Evolutionary conservation across 2,113 vertebrate species (phyloP).

Genomic region (Asarcornis scutulata): DNA sequence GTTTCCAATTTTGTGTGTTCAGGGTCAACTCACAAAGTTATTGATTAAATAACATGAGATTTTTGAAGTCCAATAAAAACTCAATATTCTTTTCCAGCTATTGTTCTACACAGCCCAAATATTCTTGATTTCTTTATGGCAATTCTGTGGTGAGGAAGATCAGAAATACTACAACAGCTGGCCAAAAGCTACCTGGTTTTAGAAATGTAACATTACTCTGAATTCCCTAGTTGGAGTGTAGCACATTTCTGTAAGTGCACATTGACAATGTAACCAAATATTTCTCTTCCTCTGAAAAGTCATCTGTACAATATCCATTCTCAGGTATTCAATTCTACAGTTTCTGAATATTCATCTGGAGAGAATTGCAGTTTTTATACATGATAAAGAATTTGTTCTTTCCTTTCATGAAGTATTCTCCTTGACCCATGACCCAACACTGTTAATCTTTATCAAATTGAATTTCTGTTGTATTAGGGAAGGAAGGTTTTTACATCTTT

Average conservation of each 20-base stretch:
- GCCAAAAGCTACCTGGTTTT: not conserved
- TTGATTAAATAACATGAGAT: not conserved
- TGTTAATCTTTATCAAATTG: not conserved
- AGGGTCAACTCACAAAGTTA: not conserved
- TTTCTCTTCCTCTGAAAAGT: not conserved
- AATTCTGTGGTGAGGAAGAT: not conserved
- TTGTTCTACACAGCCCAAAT: rapidly evolving
- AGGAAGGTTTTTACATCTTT: not conserved
- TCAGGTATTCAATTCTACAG: not conserved
- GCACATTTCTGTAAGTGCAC: not conserved
- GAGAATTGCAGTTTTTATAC: not conserved
- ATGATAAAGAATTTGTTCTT: not conserved
- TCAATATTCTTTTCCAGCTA: not conserved
- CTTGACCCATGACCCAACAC: not conserved
- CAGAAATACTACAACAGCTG: not conserved
- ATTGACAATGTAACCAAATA: not conserved
- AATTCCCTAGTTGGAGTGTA: not conserved
- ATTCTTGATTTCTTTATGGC: not conserved
- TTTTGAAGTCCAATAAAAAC: not conserved
- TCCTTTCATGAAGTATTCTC: not conserved
- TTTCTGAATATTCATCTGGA: not conserved
- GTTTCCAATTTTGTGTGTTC: rapidly evolving
- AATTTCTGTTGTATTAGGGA: not conserved
- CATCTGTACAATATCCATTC: not conserved
- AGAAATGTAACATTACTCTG: not conserved